Evolutionary conservation across 2,888 invertebrate species (phyloP).

Genomic region (Catocala nupta): DNA sequence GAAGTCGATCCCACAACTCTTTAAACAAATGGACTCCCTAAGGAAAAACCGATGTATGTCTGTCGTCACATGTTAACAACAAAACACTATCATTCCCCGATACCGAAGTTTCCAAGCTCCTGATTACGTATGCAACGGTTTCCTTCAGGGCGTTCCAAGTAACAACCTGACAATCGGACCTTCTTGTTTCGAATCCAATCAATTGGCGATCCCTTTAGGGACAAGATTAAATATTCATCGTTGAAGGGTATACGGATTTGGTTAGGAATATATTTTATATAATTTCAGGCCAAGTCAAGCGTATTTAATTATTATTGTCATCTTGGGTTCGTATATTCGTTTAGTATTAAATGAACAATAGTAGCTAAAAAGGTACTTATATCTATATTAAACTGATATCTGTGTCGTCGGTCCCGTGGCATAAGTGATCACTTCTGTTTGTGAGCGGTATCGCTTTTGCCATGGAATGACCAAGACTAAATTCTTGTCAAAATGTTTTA

Average conservation of each 20-base stretch:
- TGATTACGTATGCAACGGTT: conserved; percentile 52
- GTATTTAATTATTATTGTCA: conserved; percentile 1
- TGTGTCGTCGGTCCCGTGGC: no score
- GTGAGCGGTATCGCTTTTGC: no score
- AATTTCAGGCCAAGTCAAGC: conserved; percentile 28
- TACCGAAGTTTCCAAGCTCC: conserved; percentile 14
- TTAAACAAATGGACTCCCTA: no score
- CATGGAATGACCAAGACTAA: no score
- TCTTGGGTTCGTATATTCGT: background rate
- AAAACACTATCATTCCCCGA: conserved; percentile 11
- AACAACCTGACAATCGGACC: conserved; percentile 49
- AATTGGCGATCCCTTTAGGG: conserved; percentile 42
- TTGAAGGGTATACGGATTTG: conserved; percentile 24
- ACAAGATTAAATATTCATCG: conserved; percentile 48
- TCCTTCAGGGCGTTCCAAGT: conserved; percentile 26
- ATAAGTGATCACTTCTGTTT: no score
- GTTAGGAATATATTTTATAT: conserved; percentile 35
- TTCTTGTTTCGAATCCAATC: conserved; percentile 58
- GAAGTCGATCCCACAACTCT: no score
- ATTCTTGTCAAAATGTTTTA: no score
- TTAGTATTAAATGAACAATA: no score
- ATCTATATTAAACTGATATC: no score
- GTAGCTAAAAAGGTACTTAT: no score
- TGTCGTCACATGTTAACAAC: conserved; percentile 14
- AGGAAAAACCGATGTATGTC: background rate